A percentile compares a stretch with the other conserved stretches of the same genome.
phyloP scores from a whole-genome alignment of 2,888 invertebrate species.

The Sinohyriopsis cumingii region DNA sequence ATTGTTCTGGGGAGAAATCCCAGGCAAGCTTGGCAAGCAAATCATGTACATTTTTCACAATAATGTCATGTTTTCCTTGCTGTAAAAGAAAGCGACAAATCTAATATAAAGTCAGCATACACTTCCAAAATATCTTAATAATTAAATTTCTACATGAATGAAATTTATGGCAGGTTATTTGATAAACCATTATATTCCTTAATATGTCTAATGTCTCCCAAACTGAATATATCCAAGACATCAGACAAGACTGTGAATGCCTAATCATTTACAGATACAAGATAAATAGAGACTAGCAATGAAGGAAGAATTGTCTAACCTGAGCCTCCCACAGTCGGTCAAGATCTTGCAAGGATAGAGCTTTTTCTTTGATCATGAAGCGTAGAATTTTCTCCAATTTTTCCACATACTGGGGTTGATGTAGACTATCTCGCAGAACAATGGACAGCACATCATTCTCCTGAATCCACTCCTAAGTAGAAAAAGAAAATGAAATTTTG shows the following conservation, averaged over 20 bases:
- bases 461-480: slow-evolving; percentile 83
- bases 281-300: too few species aligned
- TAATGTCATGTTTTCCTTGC: slow-evolving; percentile 97
- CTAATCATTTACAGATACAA: too few species aligned
- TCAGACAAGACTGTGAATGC: too few species aligned
- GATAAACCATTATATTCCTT: too few species aligned
- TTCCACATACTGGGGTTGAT: slow-evolving; percentile 96
- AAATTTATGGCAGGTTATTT: too few species aligned
- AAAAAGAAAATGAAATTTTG: background rate
- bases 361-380: slow-evolving; percentile 90
- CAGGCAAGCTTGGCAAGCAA: slow-evolving; percentile 95
- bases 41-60: slow-evolving; percentile 97
- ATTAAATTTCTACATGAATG: background rate
- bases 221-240: too few species aligned
- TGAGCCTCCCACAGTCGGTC: slow-evolving; percentile 98
- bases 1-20: slow-evolving; percentile 97
- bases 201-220: too few species aligned
- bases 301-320: slow-evolving; percentile 51
- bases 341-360: slow-evolving; percentile 90
- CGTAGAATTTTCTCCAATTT: slow-evolving; percentile 97
- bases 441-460: slow-evolving; percentile 96
- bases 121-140: background rate
- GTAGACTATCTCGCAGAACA: slow-evolving; percentile 93
- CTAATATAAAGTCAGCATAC: background rate
- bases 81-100: slow-evolving; percentile 37